These are phyloP conservation scores for Lagopus leucura DNA, from an alignment of 2,113 vertebrate species.

Conservation along the genomic window DNA sequence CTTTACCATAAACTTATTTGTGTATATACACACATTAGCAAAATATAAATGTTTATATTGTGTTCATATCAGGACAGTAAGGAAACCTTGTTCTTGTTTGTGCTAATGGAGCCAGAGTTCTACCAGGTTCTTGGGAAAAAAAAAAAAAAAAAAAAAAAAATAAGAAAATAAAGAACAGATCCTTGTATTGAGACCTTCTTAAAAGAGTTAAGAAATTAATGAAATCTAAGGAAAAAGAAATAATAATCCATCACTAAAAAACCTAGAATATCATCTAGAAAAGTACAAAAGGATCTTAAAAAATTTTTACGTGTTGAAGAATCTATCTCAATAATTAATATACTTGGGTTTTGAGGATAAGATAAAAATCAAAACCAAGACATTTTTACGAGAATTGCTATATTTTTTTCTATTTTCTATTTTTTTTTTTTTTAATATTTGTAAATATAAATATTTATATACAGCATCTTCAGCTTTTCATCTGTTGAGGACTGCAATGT, in stretches of 20 bases:
- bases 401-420: not conserved
- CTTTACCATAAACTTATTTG: not conserved
- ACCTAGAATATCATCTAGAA: not conserved
- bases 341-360: not conserved
- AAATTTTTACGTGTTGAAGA: not conserved
- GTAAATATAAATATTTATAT: not conserved
- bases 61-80: not conserved
- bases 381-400: not conserved
- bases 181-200: not conserved
- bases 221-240: not conserved
- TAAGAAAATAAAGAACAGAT: not conserved
- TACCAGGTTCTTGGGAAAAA: accelerated
- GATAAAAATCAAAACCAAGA: not conserved
- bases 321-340: not conserved
- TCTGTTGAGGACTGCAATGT: not conserved
- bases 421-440: not conserved
- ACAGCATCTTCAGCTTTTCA: not conserved
- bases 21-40: not conserved
- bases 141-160: not conserved
- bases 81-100: not conserved
- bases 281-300: not conserved
- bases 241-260: not conserved
- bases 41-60: not conserved
- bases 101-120: not conserved
- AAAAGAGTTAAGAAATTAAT: not conserved